These are phyloP conservation scores for Balanococcus diminutus DNA, from an alignment of 2,888 invertebrate species.

Conservation along the genomic window DNA sequence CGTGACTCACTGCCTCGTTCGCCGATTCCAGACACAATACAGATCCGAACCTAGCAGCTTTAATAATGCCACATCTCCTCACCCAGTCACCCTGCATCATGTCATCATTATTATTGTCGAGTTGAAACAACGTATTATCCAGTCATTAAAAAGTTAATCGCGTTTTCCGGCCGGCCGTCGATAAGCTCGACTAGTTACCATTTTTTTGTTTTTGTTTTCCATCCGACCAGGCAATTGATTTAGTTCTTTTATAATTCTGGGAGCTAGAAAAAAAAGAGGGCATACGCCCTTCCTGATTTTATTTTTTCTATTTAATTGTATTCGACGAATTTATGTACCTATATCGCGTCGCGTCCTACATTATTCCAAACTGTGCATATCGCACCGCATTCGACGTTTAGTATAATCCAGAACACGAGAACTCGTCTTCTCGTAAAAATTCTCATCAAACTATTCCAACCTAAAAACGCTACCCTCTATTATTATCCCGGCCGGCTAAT, in stretches of 20 bases:
- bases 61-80: neutral
- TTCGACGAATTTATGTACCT: neutral
- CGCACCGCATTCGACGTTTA: neutral
- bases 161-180: neutral
- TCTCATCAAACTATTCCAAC: neutral
- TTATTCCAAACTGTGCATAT: too few relatives aligned
- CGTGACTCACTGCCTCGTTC: neutral
- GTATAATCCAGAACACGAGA: neutral
- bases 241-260: constrained; percentile 18
- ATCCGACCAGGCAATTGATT: constrained; percentile 19
- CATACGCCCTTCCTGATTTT: constrained; percentile 8
- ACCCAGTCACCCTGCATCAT: neutral
- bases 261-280: neutral
- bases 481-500: neutral
- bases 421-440: neutral
- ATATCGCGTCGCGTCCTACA: neutral
- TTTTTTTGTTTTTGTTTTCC: constrained; percentile 7
- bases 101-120: neutral
- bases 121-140: constrained; percentile 17
- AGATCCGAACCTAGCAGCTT: neutral
- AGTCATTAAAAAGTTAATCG: constrained; percentile 27
- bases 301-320: neutral
- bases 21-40: neutral
- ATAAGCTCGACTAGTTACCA: neutral
- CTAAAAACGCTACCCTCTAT: neutral